Evolutionary conservation across 2,888 invertebrate genomes (phyloP).

Genomic region (Fragum whitleyi): DNA sequence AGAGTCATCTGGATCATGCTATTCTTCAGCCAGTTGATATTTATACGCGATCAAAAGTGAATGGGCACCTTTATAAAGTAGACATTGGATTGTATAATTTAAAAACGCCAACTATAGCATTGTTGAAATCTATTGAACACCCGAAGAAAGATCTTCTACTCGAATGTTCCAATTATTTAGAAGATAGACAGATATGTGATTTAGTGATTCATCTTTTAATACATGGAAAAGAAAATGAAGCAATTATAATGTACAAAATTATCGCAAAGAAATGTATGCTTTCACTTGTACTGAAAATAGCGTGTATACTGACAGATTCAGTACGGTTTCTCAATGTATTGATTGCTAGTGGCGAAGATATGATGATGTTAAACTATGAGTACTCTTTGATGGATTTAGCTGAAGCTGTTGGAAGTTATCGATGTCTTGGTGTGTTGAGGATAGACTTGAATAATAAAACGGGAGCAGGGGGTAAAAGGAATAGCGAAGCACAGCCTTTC

Average conservation of each 20-base stretch:
- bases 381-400: background rate
- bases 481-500: background rate
- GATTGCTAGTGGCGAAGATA: background rate
- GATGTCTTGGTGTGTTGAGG: background rate
- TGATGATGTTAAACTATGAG: background rate
- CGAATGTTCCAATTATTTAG: background rate
- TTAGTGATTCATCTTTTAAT: background rate
- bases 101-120: background rate
- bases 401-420: background rate
- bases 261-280: background rate
- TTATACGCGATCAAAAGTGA: background rate
- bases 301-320: background rate
- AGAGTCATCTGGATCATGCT: background rate
- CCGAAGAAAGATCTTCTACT: background rate
- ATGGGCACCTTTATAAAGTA: background rate
- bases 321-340: background rate
- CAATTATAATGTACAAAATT: background rate
- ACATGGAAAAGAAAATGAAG: background rate
- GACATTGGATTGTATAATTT: background rate
- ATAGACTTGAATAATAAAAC: background rate
- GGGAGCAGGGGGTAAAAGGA: too few species aligned
- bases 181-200: background rate
- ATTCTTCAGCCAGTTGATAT: background rate
- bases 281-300: background rate
- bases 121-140: background rate